These are phyloP conservation scores for Sympetrum striolatum DNA, from an alignment of 2,888 invertebrate species.

Conservation along the genomic window DNA sequence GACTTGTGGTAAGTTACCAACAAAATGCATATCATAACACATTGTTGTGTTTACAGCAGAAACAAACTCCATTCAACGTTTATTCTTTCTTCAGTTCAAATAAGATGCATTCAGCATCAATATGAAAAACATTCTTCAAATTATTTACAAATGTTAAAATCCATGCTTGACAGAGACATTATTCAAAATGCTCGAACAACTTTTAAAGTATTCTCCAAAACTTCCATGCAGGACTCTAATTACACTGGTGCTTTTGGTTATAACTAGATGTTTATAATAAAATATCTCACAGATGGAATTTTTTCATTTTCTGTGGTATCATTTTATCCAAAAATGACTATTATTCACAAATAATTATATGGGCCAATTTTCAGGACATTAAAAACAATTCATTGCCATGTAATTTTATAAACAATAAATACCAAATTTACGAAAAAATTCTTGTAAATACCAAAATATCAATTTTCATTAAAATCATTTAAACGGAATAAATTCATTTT, in stretches of 20 bases:
- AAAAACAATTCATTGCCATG: neutral
- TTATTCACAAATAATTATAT: neutral
- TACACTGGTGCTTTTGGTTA: neutral
- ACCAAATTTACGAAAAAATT: neutral
- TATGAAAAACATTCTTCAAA: conserved; percentile 20
- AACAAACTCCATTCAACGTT: conserved; percentile 4
- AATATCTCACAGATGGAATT: conserved; percentile 7
- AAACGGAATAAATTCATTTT: neutral
- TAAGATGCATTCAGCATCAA: neutral
- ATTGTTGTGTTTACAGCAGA: neutral
- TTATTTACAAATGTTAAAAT: conserved; percentile 23
- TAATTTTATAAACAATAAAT: neutral
- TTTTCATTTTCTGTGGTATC: neutral
- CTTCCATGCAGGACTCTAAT: neutral
- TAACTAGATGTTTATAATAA: neutral
- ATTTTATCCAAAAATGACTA: neutral
- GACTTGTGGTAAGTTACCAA: neutral
- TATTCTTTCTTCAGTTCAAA: neutral
- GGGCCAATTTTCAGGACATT: neutral
- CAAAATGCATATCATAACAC: conserved; percentile 13
- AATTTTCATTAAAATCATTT: neutral
- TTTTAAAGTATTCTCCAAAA: neutral
- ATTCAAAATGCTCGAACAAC: neutral
- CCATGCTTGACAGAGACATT: neutral
- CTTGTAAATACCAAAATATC: neutral